A percentile compares a stretch with the other conserved stretches of the same genome.
Conservation (phyloP, 2,113 vertebrate species). For the Ahaetulla prasina region DNA sequence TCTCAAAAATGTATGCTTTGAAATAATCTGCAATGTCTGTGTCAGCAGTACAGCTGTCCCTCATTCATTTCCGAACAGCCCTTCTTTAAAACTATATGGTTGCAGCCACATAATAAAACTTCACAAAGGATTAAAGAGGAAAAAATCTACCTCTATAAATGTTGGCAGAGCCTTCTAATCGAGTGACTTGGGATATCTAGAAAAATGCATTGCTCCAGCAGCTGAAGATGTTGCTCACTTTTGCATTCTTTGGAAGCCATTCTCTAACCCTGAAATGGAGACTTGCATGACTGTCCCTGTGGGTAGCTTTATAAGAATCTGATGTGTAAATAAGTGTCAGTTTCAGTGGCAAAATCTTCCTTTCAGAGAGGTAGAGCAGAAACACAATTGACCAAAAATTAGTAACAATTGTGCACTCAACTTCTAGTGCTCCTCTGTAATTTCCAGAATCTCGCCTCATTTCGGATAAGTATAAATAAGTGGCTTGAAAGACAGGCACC, state of each 20-base stretch:
- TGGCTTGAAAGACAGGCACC: not conserved
- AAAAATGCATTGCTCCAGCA: not conserved
- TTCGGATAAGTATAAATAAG: not conserved
- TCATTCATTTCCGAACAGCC: not conserved
- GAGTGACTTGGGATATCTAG: not conserved
- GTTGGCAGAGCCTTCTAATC: not conserved
- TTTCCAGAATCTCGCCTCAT: not conserved
- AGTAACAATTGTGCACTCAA: not conserved
- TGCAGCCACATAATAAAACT: not conserved
- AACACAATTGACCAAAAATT: not conserved
- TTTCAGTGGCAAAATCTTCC: not conserved
- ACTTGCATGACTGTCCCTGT: not conserved
- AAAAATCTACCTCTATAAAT: not conserved
- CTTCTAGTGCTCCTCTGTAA: not conserved
- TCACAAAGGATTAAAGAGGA: not conserved
- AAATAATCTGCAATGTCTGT: not conserved
- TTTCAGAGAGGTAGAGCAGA: not conserved
- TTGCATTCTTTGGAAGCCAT: not conserved
- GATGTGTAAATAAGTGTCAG: not conserved
- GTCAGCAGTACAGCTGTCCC: not conserved
- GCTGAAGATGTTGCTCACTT: not conserved
- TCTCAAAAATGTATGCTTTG: not conserved
- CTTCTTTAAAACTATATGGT: not conserved
- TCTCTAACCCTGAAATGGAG: not conserved
- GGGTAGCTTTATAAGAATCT: not conserved